Conservation (phyloP, 1,140 invertebrate species). For the Portunus trituberculatus region DNA sequence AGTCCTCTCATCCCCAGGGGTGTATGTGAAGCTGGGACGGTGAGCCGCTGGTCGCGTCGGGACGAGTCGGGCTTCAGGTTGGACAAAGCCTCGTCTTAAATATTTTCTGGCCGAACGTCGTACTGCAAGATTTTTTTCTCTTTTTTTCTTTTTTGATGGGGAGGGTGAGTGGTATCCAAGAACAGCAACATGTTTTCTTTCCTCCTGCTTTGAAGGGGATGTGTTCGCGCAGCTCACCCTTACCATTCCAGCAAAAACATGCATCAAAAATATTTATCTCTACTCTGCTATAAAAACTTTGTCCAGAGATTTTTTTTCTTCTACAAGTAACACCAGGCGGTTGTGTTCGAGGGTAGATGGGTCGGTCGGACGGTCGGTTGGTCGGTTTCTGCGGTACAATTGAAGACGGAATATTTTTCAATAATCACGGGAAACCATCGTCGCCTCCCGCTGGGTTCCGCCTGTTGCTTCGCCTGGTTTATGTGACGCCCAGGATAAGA, state of each 20-base stretch:
- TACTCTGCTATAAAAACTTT: no score
- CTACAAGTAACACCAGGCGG: neutral
- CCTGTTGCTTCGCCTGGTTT: neutral
- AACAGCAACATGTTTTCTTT: no score
- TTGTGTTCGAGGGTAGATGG: neutral
- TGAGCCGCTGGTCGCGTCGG: neutral
- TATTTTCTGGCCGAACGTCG: neutral
- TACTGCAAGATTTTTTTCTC: neutral
- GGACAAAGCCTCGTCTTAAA: conserved; percentile 1
- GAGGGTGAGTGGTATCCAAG: no score
- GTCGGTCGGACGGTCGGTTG: neutral
- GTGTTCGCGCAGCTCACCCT: no score
- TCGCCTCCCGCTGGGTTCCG: neutral
- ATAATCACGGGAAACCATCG: neutral
- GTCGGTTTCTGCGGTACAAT: neutral
- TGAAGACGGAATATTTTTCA: conserved; percentile 1
- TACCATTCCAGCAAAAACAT: no score
- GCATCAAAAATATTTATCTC: no score
- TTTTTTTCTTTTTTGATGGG: neutral
- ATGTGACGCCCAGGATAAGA: conserved; percentile 18
- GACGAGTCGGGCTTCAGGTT: neutral
- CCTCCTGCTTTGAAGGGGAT: no score
- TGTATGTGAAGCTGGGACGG: neutral
- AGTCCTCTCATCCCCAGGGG: neutral
- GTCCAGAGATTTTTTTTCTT: no score